Percentiles rank a stretch among this genome's conserved stretches.
Conservation (phyloP, 2,888 invertebrate species). For the Aphidius colemani region DNA sequence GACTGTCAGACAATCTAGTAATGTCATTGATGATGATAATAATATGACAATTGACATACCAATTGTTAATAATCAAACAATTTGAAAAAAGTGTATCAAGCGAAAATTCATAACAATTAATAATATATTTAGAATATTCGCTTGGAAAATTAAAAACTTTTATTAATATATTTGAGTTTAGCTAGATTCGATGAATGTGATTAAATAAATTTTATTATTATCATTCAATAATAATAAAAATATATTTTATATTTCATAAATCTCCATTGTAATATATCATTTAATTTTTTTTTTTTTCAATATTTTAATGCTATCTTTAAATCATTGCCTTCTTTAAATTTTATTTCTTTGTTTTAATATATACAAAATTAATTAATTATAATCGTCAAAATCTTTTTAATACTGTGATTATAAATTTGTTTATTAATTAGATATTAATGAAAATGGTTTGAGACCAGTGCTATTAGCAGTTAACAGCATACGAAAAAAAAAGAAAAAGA, state of each 20-base stretch:
- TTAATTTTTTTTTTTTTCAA: no score
- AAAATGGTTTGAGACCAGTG: conserved; percentile 26
- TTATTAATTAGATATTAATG: conserved; percentile 12
- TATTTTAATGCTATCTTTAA: not conserved
- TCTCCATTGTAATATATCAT: no score
- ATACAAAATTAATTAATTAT: not conserved
- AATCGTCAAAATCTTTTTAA: conserved; percentile 7
- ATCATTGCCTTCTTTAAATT: not conserved
- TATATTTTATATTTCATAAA: no score
- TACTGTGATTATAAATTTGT: conserved; percentile 19
- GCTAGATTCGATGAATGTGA: no score
- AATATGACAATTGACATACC: conserved; percentile 40
- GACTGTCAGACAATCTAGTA: conserved; percentile 36
- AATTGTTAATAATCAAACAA: conserved; percentile 37
- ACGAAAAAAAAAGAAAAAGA: conserved; percentile 16
- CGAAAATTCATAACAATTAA: conserved; percentile 39
- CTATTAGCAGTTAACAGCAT: conserved; percentile 38
- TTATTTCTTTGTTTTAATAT: conserved; percentile 5
- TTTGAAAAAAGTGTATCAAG: conserved; percentile 45
- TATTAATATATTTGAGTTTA: no score
- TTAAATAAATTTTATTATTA: no score
- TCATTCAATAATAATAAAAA: no score
- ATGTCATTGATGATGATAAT: conserved; percentile 44
- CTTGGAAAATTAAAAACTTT: conserved; percentile 42
- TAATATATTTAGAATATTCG: conserved; percentile 46